A percentile compares a stretch with the other conserved stretches of the same genome.
Evolutionary conservation across 2,797 vertebrate genomes (phyloP).

Genomic region (Ctenosaura bakeri): DNA sequence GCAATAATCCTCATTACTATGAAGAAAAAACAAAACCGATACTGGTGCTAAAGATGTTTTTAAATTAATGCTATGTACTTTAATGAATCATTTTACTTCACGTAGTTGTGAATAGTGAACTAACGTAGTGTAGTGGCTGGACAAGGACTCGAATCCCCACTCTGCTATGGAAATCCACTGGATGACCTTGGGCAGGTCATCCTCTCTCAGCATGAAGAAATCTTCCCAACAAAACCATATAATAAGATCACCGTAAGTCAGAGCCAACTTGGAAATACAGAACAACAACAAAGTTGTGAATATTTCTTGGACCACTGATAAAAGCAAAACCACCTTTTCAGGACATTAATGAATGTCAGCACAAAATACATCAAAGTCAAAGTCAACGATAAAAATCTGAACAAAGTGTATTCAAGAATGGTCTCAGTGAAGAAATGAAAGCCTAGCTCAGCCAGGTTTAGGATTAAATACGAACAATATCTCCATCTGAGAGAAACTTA

Average conservation of each 20-base stretch:
- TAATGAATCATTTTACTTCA: conserved; percentile 36
- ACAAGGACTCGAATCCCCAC: too few relatives aligned
- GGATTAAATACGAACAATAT: too few relatives aligned
- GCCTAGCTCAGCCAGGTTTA: not conserved
- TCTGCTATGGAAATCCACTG: too few relatives aligned
- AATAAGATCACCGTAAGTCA: too few relatives aligned
- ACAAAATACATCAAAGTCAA: not conserved
- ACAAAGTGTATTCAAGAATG: not conserved
- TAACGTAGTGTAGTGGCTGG: too few relatives aligned
- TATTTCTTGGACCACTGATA: not conserved
- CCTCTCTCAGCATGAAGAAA: too few relatives aligned
- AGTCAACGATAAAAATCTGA: not conserved
- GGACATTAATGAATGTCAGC: not conserved
- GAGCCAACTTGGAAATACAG: too few relatives aligned
- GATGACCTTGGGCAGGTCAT: too few relatives aligned
- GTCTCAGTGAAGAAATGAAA: not conserved
- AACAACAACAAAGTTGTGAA: too few relatives aligned
- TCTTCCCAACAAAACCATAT: too few relatives aligned
- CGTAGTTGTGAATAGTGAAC: not conserved
- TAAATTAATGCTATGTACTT: not conserved
- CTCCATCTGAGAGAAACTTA: not conserved
- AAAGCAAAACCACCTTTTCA: not conserved
- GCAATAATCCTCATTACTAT: too few relatives aligned
- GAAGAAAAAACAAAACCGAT: conserved; percentile 36
- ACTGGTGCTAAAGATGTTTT: not conserved